phyloP scores from a whole-genome alignment of 2,888 invertebrate species.

The Eupithecia insigniata region DNA sequence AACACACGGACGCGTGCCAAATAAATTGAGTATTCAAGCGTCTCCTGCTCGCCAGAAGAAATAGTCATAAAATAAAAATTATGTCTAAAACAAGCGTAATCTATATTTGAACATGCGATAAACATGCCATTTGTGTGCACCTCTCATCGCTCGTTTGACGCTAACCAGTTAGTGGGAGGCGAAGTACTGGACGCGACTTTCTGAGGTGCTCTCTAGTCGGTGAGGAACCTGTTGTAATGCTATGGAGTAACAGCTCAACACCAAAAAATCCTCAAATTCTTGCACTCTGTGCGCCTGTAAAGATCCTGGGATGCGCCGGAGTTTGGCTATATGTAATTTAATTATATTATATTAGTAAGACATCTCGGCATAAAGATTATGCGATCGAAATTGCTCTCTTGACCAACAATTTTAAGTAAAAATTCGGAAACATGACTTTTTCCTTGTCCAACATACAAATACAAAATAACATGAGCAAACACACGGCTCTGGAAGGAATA shows the following conservation, averaged over 20 bases:
- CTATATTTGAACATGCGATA: conserved; percentile 32
- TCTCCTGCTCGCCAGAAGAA: conserved; percentile 13
- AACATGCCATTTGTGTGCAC: conserved; percentile 38
- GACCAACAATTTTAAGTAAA: too few relatives aligned
- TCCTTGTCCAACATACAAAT: too few relatives aligned
- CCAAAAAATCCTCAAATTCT: background rate
- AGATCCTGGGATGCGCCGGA: background rate
- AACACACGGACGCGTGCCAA: background rate
- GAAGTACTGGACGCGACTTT: conserved; percentile 24
- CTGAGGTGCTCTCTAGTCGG: background rate
- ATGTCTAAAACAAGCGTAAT: conserved; percentile 30
- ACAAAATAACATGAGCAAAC: background rate
- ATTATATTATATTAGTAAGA: too few relatives aligned
- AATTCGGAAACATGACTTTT: too few relatives aligned
- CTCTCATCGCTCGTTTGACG: conserved; percentile 36
- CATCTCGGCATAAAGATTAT: too few relatives aligned
- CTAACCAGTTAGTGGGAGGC: conserved; percentile 26
- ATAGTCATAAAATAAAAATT: conserved; percentile 27
- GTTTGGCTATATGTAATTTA: too few relatives aligned
- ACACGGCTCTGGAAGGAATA: background rate
- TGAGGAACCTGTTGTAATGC: background rate
- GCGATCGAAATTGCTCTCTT: too few relatives aligned
- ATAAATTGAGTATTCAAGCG: background rate
- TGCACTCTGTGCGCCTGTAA: background rate
- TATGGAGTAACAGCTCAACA: background rate